Percentiles rank a stretch among this genome's conserved stretches.
phyloP scores from a whole-genome alignment of 2,797 vertebrate genomes.

The Sparus aurata region DNA sequence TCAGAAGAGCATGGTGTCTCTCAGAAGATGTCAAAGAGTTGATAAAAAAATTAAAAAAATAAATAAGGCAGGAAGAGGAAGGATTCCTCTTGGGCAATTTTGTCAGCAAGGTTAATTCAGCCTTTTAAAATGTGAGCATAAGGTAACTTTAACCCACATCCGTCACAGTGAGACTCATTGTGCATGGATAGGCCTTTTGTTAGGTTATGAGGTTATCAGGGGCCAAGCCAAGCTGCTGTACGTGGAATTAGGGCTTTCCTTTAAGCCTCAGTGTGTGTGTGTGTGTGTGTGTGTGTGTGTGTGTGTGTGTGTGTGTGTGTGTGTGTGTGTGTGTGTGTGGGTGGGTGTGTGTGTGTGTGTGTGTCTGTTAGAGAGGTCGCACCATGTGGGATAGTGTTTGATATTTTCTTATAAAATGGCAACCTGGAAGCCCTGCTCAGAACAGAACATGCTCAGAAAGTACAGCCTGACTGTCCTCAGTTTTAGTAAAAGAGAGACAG shows the following conservation, averaged over 20 bases:
- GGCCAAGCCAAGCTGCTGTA: conserved; percentile 75
- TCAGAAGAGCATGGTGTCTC: conserved; percentile 41
- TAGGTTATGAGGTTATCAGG: conserved; percentile 78
- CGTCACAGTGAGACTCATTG: conserved; percentile 71
- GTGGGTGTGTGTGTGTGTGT: too few species aligned
- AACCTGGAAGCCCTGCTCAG: background rate
- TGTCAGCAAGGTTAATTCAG: conserved; percentile 30
- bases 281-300: conserved; percentile 14
- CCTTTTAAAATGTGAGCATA: conserved; percentile 57
- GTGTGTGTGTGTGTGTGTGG: background rate
- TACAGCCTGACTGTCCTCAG: background rate
- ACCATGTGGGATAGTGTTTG: conserved; percentile 32
- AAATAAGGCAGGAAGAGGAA: conserved; percentile 13
- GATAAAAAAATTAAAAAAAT: background rate
- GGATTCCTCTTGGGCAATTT: conserved; percentile 28
- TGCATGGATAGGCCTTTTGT: conserved; percentile 77
- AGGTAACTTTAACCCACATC: conserved; percentile 76
- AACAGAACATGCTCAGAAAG: background rate
- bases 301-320: too few species aligned
- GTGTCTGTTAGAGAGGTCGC: conserved; percentile 26
- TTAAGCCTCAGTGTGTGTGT: conserved; percentile 61
- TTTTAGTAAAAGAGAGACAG: background rate
- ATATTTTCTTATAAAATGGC: conserved; percentile 12
- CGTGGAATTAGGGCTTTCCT: conserved; percentile 81
- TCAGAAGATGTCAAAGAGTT: conserved; percentile 18